phyloP scores from a whole-genome alignment of 2,888 invertebrate genomes.

The Leptopterna dolabrata region DNA sequence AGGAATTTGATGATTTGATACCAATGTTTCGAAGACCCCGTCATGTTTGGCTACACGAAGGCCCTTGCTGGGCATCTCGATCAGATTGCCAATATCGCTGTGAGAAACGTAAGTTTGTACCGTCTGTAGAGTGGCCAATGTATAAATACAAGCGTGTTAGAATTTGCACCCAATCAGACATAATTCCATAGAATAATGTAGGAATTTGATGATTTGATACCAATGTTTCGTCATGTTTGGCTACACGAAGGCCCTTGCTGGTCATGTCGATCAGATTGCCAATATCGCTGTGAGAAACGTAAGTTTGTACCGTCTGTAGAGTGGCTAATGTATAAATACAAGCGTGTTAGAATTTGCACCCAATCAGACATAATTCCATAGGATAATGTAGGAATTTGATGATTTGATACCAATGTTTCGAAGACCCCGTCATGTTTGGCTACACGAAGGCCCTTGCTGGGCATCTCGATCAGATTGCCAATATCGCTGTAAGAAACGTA shows the following conservation, averaged over 20 bases:
- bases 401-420: too few relatives aligned
- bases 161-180: too few relatives aligned
- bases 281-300: conserved; percentile 67
- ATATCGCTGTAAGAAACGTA: conserved; percentile 67
- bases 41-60: conserved; percentile 65
- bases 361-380: too few relatives aligned
- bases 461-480: conserved; percentile 67
- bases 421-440: conserved; percentile 59
- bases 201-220: too few relatives aligned
- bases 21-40: conserved; percentile 37
- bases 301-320: too few relatives aligned
- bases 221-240: conserved; percentile 62
- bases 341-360: too few relatives aligned
- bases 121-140: too few relatives aligned
- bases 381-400: too few relatives aligned
- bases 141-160: too few relatives aligned
- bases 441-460: conserved; percentile 66
- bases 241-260: conserved; percentile 65
- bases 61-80: conserved; percentile 66
- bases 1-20: too few relatives aligned
- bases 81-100: conserved; percentile 66
- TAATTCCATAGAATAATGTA: too few relatives aligned
- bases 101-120: conserved; percentile 67
- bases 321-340: too few relatives aligned
- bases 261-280: conserved; percentile 67